Base-by-base conservation (phyloP, 2,888 invertebrate species). In the Psylliodes chrysocephalus region DNA sequence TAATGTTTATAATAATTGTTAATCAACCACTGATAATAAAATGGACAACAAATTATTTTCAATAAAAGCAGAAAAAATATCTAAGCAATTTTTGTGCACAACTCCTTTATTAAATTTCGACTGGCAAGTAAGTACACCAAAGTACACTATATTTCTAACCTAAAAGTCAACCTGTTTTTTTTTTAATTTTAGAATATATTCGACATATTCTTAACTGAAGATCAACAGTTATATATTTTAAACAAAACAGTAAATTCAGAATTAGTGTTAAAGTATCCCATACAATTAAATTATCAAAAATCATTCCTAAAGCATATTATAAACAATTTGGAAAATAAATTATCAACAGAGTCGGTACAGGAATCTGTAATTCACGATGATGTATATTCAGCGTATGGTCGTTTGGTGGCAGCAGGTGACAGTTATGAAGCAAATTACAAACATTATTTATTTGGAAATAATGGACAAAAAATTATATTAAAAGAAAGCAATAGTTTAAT, bases 401-500 rank as follows among this genome's bases (percentile, higher is more conserved):
- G 80, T 25, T 78, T 86, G 60, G 83, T 91, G 79, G 82, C 84
- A 64, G 73, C 74, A 56, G 68, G 75, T 53, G 77, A 81, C 12
- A 76, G 77, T 7, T 86, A 84, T 71, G 51, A 60, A 22, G 85
- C 85, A 67, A 90, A 87, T 73, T 77, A 71, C 78, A 87, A 88
- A 56, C 92, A 92, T 79, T 92, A 90, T 78, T 56, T 85, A 38
- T 14, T 59, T n/a, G 4, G 28, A 57, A 64, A 78, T 30, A 76
- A 80, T 28, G 75, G 83, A 61, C 76, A 82, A 57, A 61, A 66
- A 30, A 40, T 82, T 30, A 80, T 92, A 10, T 80, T 93, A 53
- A 87, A 87, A 71, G 93, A 93, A 81, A 91, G 89, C 62, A 86
- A 85, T 60, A 89, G 86, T 76, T 87, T 92, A 76, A 90, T 93